Percentiles rank a stretch among this genome's conserved stretches.
Conservation (phyloP, 1,140 invertebrate genomes). For the Asobara japonica region DNA sequence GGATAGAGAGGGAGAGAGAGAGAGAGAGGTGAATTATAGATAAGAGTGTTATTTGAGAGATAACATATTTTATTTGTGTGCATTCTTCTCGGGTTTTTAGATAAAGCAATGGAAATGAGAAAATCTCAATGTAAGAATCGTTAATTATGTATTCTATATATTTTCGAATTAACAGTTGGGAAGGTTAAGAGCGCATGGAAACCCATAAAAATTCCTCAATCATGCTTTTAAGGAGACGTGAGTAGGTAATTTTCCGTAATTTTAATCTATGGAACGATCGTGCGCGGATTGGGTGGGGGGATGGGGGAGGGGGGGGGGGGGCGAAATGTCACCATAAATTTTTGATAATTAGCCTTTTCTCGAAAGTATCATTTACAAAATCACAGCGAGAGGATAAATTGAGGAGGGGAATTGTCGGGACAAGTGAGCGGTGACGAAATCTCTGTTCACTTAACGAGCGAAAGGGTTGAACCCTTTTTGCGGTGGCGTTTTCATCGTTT, state of each 20-base stretch:
- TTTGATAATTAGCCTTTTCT: slow-evolving; percentile 7
- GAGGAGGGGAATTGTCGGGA: neutral
- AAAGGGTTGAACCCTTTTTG: slow-evolving; percentile 39
- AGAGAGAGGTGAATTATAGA: no score
- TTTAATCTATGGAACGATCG: neutral
- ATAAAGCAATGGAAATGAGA: neutral
- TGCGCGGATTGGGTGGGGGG: no score
- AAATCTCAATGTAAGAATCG: no score
- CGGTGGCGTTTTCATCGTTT: slow-evolving; percentile 29
- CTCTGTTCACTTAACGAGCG: slow-evolving; percentile 36
- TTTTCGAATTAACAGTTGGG: neutral
- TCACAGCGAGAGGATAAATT: neutral
- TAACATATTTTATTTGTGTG: neutral
- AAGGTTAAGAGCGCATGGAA: neutral
- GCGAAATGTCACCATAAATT: neutral
- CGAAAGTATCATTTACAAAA: neutral
- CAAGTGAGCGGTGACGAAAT: slow-evolving; percentile 31
- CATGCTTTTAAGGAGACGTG: neutral
- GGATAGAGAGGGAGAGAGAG: neutral
- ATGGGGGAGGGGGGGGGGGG: no score
- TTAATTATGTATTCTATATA: neutral
- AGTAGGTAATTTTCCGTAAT: neutral
- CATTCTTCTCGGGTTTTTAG: neutral
- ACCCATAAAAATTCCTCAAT: neutral
- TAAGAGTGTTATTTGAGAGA: neutral